Base-by-base conservation (phyloP, 2,888 invertebrate genomes). In the Orthosia gothica region DNA sequence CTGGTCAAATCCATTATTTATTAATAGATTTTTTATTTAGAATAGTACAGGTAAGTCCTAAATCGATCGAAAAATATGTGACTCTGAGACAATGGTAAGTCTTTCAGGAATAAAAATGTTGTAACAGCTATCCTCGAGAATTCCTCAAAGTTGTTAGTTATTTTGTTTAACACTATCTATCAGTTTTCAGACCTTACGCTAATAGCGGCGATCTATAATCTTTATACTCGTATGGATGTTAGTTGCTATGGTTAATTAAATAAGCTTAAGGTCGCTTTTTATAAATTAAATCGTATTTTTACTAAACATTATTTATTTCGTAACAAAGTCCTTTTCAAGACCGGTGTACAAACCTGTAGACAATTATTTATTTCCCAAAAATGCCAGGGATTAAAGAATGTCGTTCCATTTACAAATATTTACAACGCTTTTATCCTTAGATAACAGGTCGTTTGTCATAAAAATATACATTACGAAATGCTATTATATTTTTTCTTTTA, bases 331-430 rank as follows among this genome's bases (percentile, higher is more conserved):
- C 32, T 23, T 62, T 75, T 61, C 11, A 52, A 2, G 12, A 52
- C 26, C 26, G 54, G 18, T 47, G 32, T 54, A 74, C 52, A 74
- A 74, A 81, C 62, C 63, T 55, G 55, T 57, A 54, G 55, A 67
- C 64, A 64, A 70, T 79, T 57, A 83, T 79, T 67, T 83, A 74
- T 79, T 70, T 65, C 20, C 4, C 57, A 57, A 65, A n/a, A 62
- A 64, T 23, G 40, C 40, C 66, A 70, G 67, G 63, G 76, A 80
- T 80, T 80, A 69, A 57, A 80, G 49, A 80, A 75, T 70, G 26
- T 75, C 84, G 61, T 75, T 65, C 57, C 80, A 68, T 81, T 83
- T 82, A 67, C 81, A 80, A 83, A 80, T 84, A 83, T 83, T 82
- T 77, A 70, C 65, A 70, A 69, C 54, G 69, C 68, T 81, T 73